Evolutionary conservation across 2,797 vertebrate genomes (phyloP), one percentile per base, ranked within the genome.

Genomic region (Serranus cabrilla): DNA sequence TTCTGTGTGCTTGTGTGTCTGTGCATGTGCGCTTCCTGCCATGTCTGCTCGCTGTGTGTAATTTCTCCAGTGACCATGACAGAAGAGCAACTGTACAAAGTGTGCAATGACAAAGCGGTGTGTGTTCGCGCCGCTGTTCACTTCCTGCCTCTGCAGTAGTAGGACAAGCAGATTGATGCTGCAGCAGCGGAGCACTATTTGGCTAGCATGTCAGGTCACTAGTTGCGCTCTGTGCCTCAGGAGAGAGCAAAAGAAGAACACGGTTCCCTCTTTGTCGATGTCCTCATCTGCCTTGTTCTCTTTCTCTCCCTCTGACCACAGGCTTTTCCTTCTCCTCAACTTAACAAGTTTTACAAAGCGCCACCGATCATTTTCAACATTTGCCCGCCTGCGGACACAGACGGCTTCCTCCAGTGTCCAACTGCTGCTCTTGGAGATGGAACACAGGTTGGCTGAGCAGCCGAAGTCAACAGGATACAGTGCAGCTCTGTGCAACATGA

Each of bases 91-190:
- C 80, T 73, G 74, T 68, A 76, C 56, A 71, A 76, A 77, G 70
- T 40, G 62, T 59, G 68, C 18, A 54, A 39, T 59, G 80, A 76
- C 75, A 81, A 76, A 81, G 72, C 27, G 31, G 17, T 51, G 62
- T 74, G 70, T 69, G 74, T 71, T 74, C 64, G 20, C n/a, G 55
- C 63, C 7, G 64, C 86, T 80, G 86, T 74, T 81, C 75, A 52
- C 77, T 70, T 73, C 68, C 83, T 80, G 65, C 78, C 70, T 61
- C 75, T 43, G 69, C 85, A 78, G 71, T 18, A 75, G 84, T 20
- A 75, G 84, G 87, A 89, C 84, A 80, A 81, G 85, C 84, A 88
- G 85, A 93, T 58, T 76, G 88, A 91, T 87, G 87, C 84, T 59
- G 20, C 61, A 46, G 83, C 51, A 6, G 63, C 13, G 49, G 14